These are phyloP conservation scores for Rhopilema esculentum DNA, from an alignment of 30 jellyfish, hydroid and myxozoan species.

Conservation along the genomic window DNA sequence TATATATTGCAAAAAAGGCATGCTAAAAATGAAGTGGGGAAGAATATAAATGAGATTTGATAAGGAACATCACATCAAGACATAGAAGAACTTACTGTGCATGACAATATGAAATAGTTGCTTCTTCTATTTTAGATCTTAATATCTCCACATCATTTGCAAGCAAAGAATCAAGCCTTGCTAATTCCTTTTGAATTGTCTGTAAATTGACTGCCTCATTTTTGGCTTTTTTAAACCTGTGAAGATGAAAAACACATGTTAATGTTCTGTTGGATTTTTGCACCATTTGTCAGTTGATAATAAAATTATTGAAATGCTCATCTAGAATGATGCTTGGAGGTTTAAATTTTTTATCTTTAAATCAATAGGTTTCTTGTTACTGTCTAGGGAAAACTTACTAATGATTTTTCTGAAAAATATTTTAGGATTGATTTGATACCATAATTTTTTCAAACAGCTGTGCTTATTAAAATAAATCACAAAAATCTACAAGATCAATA, in stretches of 20 bases:
- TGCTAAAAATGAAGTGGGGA: no score
- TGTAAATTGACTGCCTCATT: slow-evolving; percentile 74
- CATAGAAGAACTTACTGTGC: slow-evolving; percentile 94
- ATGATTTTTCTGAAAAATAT: background rate
- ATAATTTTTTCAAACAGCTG: no score
- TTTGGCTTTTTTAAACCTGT: slow-evolving; percentile 81
- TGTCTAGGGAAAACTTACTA: background rate
- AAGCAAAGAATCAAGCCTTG: slow-evolving; percentile 69
- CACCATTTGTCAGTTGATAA: no score
- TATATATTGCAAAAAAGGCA: no score
- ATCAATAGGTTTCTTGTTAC: background rate
- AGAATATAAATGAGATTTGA: no score
- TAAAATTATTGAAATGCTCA: no score
- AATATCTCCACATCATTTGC: slow-evolving; percentile 93
- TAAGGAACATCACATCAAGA: no score
- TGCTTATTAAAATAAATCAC: no score
- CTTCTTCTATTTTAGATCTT: slow-evolving; percentile 90
- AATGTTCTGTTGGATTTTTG: no score
- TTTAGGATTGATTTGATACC: background rate
- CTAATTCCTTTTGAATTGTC: slow-evolving; percentile 77
- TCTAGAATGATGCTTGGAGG: background rate
- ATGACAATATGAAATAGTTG: slow-evolving; percentile 64
- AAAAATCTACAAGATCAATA: no score
- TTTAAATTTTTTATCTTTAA: no score
- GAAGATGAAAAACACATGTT: background rate